These are phyloP conservation scores for Pristionchus mayeri DNA, from an alignment of 2,888 invertebrate genomes.

Conservation along the genomic window DNA sequence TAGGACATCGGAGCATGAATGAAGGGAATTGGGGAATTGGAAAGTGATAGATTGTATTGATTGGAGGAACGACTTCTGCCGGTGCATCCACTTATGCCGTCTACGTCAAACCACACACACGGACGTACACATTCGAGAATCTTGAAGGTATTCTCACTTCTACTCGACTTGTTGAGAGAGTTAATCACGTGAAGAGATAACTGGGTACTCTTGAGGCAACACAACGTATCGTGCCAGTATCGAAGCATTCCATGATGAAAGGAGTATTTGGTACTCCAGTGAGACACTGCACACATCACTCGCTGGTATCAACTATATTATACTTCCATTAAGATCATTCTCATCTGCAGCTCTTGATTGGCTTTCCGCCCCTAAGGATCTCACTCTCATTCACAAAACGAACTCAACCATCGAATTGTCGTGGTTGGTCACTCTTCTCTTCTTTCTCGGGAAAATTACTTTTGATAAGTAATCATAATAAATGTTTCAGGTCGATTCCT, in stretches of 20 bases:
- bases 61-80: constrained; percentile 23
- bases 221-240: constrained; percentile 66
- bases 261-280: constrained; percentile 65
- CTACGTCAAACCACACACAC: constrained; percentile 15
- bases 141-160: constrained; percentile 25
- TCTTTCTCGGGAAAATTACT: neutral
- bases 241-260: constrained; percentile 56
- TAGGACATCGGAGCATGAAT: too few species aligned
- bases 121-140: constrained; percentile 48
- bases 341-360: constrained; percentile 59
- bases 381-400: constrained; percentile 60
- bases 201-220: constrained; percentile 55
- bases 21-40: too few species aligned
- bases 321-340: neutral
- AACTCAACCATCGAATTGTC: constrained; percentile 61
- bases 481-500: constrained; percentile 51
- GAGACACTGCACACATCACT: constrained; percentile 63
- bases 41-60: neutral
- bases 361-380: constrained; percentile 63
- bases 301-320: constrained; percentile 55
- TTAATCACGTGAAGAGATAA: too few species aligned
- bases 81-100: constrained; percentile 44
- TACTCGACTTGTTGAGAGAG: too few species aligned
- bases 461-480: too few species aligned
- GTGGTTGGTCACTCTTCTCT: constrained; percentile 46